phyloP scores from a whole-genome alignment of 2,888 invertebrate genomes.

The Aethes cnicana region DNA sequence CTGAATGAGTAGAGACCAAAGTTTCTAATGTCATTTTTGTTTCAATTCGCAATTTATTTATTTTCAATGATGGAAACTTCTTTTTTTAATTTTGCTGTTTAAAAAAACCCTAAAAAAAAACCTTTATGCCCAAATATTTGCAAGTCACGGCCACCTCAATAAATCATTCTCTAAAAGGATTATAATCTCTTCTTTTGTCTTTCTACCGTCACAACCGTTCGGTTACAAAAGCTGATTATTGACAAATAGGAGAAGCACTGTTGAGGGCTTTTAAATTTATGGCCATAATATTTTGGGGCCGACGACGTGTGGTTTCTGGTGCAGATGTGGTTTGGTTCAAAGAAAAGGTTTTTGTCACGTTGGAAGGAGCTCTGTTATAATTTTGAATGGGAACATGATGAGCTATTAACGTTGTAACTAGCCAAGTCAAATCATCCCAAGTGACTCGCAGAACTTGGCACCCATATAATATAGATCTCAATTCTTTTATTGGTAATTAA shows the following conservation, averaged over 20 bases:
- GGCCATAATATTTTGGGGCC: slow-evolving; percentile 39
- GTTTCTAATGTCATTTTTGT: neutral
- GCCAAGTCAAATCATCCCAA: too few species aligned
- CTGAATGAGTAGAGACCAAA: neutral
- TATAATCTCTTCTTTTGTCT: slow-evolving; percentile 60
- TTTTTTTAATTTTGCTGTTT: neutral
- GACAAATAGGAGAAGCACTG: slow-evolving; percentile 54
- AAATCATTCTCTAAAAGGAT: slow-evolving; percentile 66
- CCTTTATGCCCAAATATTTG: slow-evolving; percentile 10
- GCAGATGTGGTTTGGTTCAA: slow-evolving; percentile 14
- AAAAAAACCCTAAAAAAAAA: neutral
- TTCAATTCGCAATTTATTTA: slow-evolving; percentile 25
- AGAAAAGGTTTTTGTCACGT: slow-evolving; percentile 15
- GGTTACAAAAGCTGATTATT: slow-evolving; percentile 46
- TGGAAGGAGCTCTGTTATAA: neutral
- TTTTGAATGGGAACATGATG: too few species aligned
- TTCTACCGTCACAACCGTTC: slow-evolving; percentile 46
- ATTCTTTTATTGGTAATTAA: too few species aligned
- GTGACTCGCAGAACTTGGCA: too few species aligned
- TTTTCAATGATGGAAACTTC: neutral
- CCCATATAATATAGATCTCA: too few species aligned
- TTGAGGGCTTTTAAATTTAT: slow-evolving; percentile 59
- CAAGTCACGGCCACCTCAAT: slow-evolving; percentile 41
- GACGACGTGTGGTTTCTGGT: slow-evolving; percentile 29
- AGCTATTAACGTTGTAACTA: too few species aligned